Conservation (phyloP, 2,797 vertebrate species). For the Telmatherina bonti region DNA sequence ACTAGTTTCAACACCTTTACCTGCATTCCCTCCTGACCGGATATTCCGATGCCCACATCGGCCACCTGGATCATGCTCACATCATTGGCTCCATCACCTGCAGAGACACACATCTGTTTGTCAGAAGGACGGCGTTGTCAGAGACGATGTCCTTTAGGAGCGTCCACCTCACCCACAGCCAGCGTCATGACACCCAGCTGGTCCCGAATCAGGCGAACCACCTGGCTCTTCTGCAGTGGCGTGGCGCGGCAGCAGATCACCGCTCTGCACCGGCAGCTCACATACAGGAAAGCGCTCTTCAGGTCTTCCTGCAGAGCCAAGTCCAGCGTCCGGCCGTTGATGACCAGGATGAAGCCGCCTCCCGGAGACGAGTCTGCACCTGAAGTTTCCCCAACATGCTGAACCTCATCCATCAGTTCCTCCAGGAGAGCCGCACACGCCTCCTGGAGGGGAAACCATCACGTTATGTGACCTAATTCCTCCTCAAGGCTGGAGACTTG, state of each 20-base stretch:
- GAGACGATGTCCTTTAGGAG: too few species aligned
- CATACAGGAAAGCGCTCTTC: constrained; percentile 84
- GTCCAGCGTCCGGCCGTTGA: constrained; percentile 90
- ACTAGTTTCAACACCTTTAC: constrained; percentile 68
- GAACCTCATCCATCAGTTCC: constrained; percentile 81
- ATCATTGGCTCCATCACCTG: constrained; percentile 97
- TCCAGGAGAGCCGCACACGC: constrained; percentile 83
- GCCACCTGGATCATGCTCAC: constrained; percentile 98
- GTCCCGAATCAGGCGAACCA: constrained; percentile 88
- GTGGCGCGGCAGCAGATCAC: constrained; percentile 96
- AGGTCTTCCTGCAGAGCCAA: constrained; percentile 87
- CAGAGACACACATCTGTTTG: background rate
- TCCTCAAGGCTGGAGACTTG: background rate
- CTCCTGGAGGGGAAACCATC: constrained; percentile 76
- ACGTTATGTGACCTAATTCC: too few species aligned
- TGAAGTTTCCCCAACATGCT: constrained; percentile 8
- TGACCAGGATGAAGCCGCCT: constrained; percentile 83
- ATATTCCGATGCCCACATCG: constrained; percentile 92
- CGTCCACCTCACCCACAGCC: constrained; percentile 87
- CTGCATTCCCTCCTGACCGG: constrained; percentile 98
- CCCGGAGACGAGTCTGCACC: constrained; percentile 28
- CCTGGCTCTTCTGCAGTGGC: constrained; percentile 93
- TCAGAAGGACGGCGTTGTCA: too few species aligned
- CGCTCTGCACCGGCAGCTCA: constrained; percentile 85
- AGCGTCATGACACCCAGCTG: constrained; percentile 90